A percentile compares a stretch with the other conserved stretches of the same genome.
These are phyloP conservation scores for Tetropium fuscum DNA, from an alignment of 2,888 invertebrate genomes.

Conservation along the genomic window DNA sequence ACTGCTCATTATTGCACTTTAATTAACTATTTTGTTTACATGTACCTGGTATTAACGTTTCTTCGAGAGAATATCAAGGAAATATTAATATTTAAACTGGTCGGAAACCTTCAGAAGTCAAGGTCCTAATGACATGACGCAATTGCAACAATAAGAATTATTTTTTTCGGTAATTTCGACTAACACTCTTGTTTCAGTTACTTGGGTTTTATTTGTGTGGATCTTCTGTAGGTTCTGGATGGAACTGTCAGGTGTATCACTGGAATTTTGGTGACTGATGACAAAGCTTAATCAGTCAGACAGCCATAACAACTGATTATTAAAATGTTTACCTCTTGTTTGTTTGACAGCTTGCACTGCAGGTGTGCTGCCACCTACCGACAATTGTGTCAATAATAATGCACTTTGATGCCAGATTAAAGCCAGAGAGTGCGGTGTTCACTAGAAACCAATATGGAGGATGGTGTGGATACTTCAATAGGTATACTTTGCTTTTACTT, in stretches of 20 bases:
- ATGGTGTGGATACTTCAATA: too few species aligned
- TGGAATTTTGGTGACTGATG: constrained; percentile 47
- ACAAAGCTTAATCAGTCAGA: constrained; percentile 31
- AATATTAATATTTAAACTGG: constrained; percentile 21
- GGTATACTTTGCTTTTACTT: too few species aligned
- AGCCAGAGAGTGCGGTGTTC: too few species aligned
- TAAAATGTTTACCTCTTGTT: constrained; percentile 23
- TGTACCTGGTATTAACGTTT: constrained; percentile 1
- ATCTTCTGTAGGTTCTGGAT: constrained; percentile 13
- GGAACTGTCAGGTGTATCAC: constrained; percentile 36
- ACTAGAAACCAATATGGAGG: too few species aligned
- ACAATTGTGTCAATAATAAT: too few species aligned
- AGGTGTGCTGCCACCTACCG: constrained; percentile 6
- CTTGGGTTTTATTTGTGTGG: constrained; percentile 8
- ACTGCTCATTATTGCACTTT: constrained; percentile 57
- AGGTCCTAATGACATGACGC: constrained; percentile 59
- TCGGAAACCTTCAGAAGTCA: constrained; percentile 57
- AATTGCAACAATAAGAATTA: constrained; percentile 46
- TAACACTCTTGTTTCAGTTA: constrained; percentile 14
- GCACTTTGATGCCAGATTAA: too few species aligned
- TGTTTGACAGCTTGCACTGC: constrained; percentile 19
- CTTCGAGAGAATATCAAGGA: constrained; percentile 4
- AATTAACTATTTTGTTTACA: constrained; percentile 18
- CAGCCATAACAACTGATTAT: constrained; percentile 36
- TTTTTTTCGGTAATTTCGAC: constrained; percentile 13